Evolutionary conservation across 1,140 invertebrate genomes (phyloP).

Genomic region (Neodiprion virginianus): DNA sequence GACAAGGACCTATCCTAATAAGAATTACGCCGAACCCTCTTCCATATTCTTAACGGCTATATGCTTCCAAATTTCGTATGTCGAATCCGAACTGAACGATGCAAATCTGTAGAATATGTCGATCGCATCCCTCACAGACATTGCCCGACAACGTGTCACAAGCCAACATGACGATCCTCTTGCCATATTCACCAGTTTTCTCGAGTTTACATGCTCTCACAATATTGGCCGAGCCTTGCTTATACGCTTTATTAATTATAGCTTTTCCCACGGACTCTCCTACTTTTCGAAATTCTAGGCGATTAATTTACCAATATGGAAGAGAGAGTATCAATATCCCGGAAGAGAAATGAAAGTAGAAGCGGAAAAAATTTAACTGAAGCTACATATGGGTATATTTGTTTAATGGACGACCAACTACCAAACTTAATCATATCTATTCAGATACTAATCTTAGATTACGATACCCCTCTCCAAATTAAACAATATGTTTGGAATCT

Average conservation of each 20-base stretch:
- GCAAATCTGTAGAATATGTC: constrained; percentile 41
- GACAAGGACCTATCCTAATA: constrained; percentile 18
- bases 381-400: neutral
- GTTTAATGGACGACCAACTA: neutral
- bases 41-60: neutral
- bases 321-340: neutral
- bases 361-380: neutral
- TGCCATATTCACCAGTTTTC: neutral
- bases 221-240: neutral
- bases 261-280: no score
- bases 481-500: neutral
- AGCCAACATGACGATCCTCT: constrained; percentile 14
- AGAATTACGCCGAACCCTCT: neutral
- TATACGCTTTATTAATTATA: no score
- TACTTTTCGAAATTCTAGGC: no score
- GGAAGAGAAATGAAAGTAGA: neutral
- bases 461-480: neutral
- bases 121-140: constrained; percentile 26
- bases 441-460: neutral
- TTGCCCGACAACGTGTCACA: constrained; percentile 47
- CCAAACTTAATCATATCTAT: neutral
- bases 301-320: neutral
- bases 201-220: constrained; percentile 4
- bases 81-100: neutral
- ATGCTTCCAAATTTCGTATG: constrained; percentile 15